Base-by-base conservation (phyloP, 2,888 invertebrate species). In the Amphipyra tragopoginis region DNA sequence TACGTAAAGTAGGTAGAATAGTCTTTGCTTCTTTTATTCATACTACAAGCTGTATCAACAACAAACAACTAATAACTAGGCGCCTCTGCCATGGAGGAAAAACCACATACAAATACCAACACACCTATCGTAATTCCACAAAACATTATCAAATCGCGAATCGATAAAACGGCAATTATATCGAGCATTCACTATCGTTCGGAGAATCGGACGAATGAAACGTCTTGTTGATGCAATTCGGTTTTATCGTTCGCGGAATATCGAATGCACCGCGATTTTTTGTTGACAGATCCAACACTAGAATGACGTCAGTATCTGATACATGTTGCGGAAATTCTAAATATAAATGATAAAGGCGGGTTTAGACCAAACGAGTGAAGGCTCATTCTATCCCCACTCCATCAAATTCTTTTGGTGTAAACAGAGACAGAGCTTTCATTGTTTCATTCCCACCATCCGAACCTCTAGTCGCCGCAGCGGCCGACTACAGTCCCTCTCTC, bases 121-220 rank as follows among this genome's bases (percentile, higher is more conserved):
- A 55, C 48, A 39, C 45, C 47, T 65, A 76, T 65, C 58, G 45
- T 29, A 63, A 64, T 79, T 79, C 73, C 65, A 50, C 47, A 52
- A 63, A 72, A 54, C 55, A 65, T 69, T 74, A 71, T 77, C 67
- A 62, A 63, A 65, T 57, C 65, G 39, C 51, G 44, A 59, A 79
- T 79, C 75, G 69, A 79, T 79, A 72, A 55, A 60, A 56, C 45
- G 42, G 54, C 62, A 74, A 79, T 70, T 73, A 69, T 63, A 79
- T 65, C 65, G 50, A 74, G 56, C 63, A 55, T 61, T 72, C 52
- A 49, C 57, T 68, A 75, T 77, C 72, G 55, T 78, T 77, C 77
- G 60, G 2, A 40, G 78, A 78, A 78, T 65, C 63, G 61, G 79
- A 65, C 63, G 61, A 58, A 49, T 66, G 53, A 66, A 62, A 56